Evolutionary conservation across 2,888 invertebrate genomes (phyloP).

Genomic region (Agrotis segetum): DNA sequence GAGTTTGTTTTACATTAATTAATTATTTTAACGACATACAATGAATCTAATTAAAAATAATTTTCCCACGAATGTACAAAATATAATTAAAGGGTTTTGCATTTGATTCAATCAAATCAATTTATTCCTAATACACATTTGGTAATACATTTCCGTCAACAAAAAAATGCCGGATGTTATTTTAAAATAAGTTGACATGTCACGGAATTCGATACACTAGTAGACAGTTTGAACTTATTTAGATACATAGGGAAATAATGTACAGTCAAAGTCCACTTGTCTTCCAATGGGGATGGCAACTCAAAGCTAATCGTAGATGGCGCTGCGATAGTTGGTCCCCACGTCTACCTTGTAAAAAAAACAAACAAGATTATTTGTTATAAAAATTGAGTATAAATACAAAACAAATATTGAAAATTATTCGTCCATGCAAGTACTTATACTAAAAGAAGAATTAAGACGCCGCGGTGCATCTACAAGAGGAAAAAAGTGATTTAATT

Average conservation of each 20-base stretch:
- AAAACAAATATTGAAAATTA: no score
- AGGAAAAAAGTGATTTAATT: no score
- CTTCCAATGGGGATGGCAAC: no score
- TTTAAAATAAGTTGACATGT: slow-evolving; percentile 34
- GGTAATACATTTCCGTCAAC: slow-evolving; percentile 54
- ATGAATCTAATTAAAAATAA: not conserved
- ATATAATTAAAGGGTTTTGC: slow-evolving; percentile 29
- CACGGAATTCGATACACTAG: slow-evolving; percentile 30
- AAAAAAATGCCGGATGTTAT: slow-evolving; percentile 60
- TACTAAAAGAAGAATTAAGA: no score
- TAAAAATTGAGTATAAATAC: no score
- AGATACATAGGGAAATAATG: slow-evolving; percentile 1
- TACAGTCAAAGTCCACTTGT: not conserved
- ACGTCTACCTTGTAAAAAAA: no score
- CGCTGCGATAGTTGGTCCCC: no score
- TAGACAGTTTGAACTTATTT: slow-evolving; percentile 4
- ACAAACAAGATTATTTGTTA: no score
- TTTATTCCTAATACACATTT: slow-evolving; percentile 21
- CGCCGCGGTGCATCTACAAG: no score
- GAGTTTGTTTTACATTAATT: not conserved
- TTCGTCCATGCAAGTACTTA: no score
- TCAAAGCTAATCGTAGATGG: no score
- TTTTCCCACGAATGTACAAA: slow-evolving; percentile 9
- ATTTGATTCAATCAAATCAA: not conserved
- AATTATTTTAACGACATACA: not conserved